A percentile compares a stretch with the other conserved stretches of the same genome.
Evolutionary conservation across 2,888 invertebrate species (phyloP).

Genomic region (Thumatha senex): DNA sequence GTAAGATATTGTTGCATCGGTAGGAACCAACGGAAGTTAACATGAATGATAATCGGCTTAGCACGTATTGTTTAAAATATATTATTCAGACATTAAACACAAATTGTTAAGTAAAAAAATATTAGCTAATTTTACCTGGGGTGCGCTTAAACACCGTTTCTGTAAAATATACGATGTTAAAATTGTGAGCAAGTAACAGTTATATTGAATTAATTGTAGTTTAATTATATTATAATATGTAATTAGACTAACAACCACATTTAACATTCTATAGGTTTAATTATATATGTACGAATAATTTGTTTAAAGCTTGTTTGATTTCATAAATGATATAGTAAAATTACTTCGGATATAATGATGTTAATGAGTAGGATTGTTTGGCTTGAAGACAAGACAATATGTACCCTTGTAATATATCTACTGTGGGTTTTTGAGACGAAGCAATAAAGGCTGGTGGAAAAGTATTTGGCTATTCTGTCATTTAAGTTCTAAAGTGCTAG

Average conservation of each 20-base stretch:
- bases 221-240: not conserved
- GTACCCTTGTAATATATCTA: not conserved
- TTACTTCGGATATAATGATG: no score
- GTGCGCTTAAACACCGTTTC: not conserved
- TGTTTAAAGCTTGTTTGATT: not conserved
- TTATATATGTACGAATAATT: not conserved
- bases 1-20: slow-evolving; percentile 5
- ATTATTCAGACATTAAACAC: slow-evolving; percentile 18
- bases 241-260: not conserved
- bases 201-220: not conserved
- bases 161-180: not conserved
- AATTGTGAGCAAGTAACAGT: not conserved
- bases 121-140: slow-evolving; percentile 1
- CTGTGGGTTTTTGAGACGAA: no score
- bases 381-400: not conserved
- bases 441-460: no score
- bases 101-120: slow-evolving; percentile 7
- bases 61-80: slow-evolving; percentile 17
- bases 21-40: slow-evolving; percentile 12
- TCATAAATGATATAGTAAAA: not conserved
- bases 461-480: no score
- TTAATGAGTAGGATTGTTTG: no score
- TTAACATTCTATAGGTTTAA: not conserved
- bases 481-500: no score
- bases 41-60: slow-evolving; percentile 17